A percentile compares a stretch with the other conserved stretches of the same genome.
Evolutionary conservation across 2,888 invertebrate species (phyloP).

Genomic region (Muschampia plurimacula): DNA sequence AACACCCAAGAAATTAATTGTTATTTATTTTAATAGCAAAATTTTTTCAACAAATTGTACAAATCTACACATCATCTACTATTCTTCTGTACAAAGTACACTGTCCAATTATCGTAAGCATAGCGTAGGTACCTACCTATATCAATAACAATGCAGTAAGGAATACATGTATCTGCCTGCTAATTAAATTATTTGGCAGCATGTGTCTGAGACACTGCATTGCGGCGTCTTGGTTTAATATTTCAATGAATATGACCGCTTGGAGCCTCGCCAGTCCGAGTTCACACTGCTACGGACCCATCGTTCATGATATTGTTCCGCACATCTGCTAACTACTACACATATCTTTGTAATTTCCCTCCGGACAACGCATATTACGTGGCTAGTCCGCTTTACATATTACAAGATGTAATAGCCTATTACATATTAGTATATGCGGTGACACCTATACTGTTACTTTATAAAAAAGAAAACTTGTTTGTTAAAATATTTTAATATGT

Average conservation of each 20-base stretch:
- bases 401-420: constrained; percentile 20
- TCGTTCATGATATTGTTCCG: constrained; percentile 51
- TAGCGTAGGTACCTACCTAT: background rate
- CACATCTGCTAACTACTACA: constrained; percentile 45
- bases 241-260: constrained; percentile 81
- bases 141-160: background rate
- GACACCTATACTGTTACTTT: background rate
- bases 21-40: too few relatives aligned
- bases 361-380: constrained; percentile 30
- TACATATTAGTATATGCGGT: background rate
- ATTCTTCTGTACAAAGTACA: too few relatives aligned
- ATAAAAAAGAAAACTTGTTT: background rate
- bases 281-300: constrained; percentile 44
- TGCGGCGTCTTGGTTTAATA: constrained; percentile 83
- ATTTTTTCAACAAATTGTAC: too few relatives aligned
- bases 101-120: too few relatives aligned
- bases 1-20: too few relatives aligned
- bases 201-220: constrained; percentile 71
- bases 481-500: background rate
- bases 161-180: constrained; percentile 18
- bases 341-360: constrained; percentile 39
- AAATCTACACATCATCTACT: too few relatives aligned
- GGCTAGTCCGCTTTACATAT: constrained; percentile 8
- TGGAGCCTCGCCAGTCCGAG: constrained; percentile 73
- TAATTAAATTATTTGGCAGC: constrained; percentile 62